Conservation (phyloP, 2,113 vertebrate genomes). For the Daphoenositta chrysoptera region DNA sequence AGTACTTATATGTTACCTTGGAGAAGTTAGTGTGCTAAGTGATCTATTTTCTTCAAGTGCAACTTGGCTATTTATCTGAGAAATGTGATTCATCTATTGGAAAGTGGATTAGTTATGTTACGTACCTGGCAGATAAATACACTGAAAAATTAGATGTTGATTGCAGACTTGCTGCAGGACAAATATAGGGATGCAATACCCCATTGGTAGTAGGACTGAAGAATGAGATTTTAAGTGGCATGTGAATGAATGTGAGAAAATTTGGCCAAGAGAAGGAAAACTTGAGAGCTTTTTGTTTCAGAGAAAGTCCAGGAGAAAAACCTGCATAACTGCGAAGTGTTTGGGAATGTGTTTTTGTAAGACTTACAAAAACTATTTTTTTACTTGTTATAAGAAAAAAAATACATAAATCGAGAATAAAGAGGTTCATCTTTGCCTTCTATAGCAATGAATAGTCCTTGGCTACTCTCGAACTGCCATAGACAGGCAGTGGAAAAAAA, state of each 20-base stretch:
- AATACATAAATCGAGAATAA: background rate
- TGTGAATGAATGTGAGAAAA: background rate
- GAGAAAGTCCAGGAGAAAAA: background rate
- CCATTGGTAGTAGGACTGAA: background rate
- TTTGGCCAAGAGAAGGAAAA: background rate
- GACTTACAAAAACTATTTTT: background rate
- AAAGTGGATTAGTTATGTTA: background rate
- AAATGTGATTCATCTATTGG: background rate
- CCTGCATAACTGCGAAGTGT: background rate
- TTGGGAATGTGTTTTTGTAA: background rate
- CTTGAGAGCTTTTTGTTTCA: background rate
- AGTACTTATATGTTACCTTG: background rate
- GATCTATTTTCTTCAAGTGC: background rate
- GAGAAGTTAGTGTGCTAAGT: background rate
- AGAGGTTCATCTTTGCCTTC: background rate
- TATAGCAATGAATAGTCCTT: accelerated
- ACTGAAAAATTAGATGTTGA: background rate
- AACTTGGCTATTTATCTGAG: background rate
- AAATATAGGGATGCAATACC: background rate
- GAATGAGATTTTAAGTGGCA: background rate
- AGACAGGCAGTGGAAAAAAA: background rate
- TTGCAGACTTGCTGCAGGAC: background rate
- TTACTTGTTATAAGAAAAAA: background rate
- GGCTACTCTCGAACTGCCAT: background rate
- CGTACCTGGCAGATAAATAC: constrained; percentile 16